phyloP scores from a whole-genome alignment of 2,797 vertebrate species.

The Loriculus beryllinus region DNA sequence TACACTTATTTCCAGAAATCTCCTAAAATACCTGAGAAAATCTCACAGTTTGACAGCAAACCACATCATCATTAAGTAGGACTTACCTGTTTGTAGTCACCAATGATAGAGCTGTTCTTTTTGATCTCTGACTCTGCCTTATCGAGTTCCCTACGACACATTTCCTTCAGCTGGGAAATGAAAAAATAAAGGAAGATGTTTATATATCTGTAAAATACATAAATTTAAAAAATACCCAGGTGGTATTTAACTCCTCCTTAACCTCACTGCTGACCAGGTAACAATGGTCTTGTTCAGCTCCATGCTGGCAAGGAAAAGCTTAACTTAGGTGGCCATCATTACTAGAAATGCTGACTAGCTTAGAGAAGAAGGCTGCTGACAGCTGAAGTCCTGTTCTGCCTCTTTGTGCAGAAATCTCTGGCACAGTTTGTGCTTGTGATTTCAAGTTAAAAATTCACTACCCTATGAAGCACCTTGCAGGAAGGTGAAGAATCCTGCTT shows the following conservation, averaged over 20 bases:
- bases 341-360: not conserved
- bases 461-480: slow-evolving; percentile 17
- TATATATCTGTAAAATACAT: not conserved
- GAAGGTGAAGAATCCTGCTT: not conserved
- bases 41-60: not conserved
- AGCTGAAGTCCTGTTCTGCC: not conserved
- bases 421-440: not conserved
- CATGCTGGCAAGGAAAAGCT: not conserved
- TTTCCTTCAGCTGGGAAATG: slow-evolving; percentile 89
- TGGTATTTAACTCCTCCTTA: not conserved
- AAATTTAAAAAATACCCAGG: not conserved
- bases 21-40: not conserved
- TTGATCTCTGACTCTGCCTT: slow-evolving; percentile 97
- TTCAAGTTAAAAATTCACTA: slow-evolving; percentile 6
- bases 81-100: slow-evolving; percentile 97
- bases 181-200: not conserved
- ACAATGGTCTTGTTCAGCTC: not conserved
- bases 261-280: not conserved
- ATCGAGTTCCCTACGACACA: slow-evolving; percentile 95
- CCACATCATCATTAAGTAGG: not conserved
- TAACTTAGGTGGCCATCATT: not conserved
- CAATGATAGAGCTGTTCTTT: slow-evolving; percentile 97
- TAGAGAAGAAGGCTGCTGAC: not conserved
- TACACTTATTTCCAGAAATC: not conserved
- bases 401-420: not conserved